Evolutionary conservation across 2,888 invertebrate genomes (phyloP).

Genomic region (Cloeon dipterum): DNA sequence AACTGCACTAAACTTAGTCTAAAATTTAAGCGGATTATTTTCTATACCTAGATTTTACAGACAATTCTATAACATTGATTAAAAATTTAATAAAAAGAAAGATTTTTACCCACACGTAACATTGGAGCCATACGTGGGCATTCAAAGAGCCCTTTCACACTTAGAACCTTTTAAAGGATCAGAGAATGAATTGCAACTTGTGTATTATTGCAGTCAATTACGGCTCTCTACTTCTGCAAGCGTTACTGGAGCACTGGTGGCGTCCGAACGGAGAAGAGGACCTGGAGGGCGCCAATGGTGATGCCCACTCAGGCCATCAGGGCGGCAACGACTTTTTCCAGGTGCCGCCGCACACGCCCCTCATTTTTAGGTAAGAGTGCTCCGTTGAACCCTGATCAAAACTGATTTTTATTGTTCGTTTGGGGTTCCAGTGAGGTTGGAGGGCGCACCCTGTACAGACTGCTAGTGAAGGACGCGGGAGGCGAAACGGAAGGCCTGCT

Average conservation of each 20-base stretch:
- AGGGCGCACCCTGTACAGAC: constrained; percentile 78
- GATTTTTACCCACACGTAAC: no score
- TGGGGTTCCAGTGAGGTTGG: constrained; percentile 57
- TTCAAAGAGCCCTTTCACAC: no score
- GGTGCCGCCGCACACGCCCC: constrained; percentile 86
- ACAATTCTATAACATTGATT: no score
- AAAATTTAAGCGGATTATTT: no score
- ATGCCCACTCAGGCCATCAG: constrained; percentile 13
- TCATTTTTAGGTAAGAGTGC: constrained; percentile 58
- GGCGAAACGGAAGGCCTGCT: constrained; percentile 85
- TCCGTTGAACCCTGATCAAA: not conserved
- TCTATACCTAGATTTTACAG: no score
- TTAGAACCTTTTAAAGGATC: no score
- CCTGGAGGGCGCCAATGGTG: constrained; percentile 38
- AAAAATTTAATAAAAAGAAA: no score
- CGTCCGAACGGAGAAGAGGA: constrained; percentile 45
- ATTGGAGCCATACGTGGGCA: no score
- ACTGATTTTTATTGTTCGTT: constrained; percentile 1
- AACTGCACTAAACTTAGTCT: no score
- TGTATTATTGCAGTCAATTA: constrained; percentile 55
- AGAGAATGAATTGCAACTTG: constrained; percentile 1
- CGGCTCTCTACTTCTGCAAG: constrained; percentile 81
- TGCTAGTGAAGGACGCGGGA: constrained; percentile 73
- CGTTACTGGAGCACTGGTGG: constrained; percentile 86
- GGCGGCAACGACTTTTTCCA: constrained; percentile 47